These are phyloP conservation scores for Chunga burmeisteri DNA, from an alignment of 2,113 vertebrate genomes.

Conservation along the genomic window DNA sequence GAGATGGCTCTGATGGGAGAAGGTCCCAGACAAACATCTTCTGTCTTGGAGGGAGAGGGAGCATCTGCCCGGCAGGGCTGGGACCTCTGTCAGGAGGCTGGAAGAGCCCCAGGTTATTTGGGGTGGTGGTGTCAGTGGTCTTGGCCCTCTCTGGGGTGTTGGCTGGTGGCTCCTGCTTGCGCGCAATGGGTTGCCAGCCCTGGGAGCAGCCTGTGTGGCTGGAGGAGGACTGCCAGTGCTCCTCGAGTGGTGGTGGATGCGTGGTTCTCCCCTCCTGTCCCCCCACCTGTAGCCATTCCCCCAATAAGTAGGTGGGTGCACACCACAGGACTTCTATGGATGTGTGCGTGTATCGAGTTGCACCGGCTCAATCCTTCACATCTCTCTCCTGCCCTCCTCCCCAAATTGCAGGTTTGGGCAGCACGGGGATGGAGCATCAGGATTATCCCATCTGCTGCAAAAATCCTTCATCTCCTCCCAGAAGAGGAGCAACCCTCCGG, in stretches of 20 bases:
- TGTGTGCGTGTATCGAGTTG: not conserved
- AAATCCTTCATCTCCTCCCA: not conserved
- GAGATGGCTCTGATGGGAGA: not conserved
- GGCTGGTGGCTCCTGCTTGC: not conserved
- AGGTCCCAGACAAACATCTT: not conserved
- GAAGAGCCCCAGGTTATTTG: not conserved
- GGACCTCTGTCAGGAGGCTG: not conserved
- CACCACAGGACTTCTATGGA: fast-evolving
- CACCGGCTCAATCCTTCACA: not conserved
- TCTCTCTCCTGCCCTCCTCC: not conserved
- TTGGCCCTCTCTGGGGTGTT: not conserved
- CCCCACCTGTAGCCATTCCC: fast-evolving
- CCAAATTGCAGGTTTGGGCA: not conserved
- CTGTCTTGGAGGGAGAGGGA: not conserved
- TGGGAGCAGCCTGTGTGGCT: not conserved
- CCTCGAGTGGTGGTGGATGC: fast-evolving
- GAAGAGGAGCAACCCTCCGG: not conserved
- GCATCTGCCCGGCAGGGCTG: not conserved
- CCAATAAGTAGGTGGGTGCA: not conserved
- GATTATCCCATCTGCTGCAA: not conserved
- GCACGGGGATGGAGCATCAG: not conserved
- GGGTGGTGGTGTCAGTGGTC: not conserved
- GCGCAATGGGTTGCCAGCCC: not conserved
- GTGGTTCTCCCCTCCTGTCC: not conserved
- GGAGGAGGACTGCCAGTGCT: not conserved